These are phyloP conservation scores for Megaleporinus macrocephalus DNA, from an alignment of 2,113 vertebrate species.

Conservation along the genomic window DNA sequence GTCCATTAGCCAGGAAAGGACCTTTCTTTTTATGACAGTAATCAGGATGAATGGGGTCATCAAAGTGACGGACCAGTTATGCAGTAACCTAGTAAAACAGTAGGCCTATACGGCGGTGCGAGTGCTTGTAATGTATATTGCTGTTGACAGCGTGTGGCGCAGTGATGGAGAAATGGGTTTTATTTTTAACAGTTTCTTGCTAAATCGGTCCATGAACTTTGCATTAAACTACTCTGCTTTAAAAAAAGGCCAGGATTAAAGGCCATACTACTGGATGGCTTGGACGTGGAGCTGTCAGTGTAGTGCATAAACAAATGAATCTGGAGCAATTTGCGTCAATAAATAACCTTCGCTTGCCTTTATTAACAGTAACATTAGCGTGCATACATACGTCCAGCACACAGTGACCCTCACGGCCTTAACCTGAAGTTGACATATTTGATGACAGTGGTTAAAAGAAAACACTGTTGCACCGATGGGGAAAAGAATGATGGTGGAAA, in stretches of 20 bases:
- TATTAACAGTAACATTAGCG: neutral
- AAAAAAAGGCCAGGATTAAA: too few relatives aligned
- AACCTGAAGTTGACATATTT: neutral
- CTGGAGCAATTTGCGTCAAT: neutral
- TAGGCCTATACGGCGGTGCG: neutral
- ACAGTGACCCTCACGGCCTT: neutral
- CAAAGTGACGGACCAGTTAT: neutral
- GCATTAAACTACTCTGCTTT: too few relatives aligned
- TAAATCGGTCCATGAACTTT: too few relatives aligned
- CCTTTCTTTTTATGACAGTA: neutral
- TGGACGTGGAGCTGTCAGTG: too few relatives aligned
- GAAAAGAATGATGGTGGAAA: constrained; percentile 14
- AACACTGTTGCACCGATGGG: neutral
- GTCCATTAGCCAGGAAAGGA: neutral
- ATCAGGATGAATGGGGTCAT: neutral
- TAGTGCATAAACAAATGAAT: too few relatives aligned
- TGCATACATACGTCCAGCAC: neutral
- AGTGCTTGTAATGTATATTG: neutral
- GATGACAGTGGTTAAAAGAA: neutral
- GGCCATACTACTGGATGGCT: too few relatives aligned
- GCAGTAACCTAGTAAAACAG: neutral
- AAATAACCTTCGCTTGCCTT: neutral
- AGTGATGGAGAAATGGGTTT: too few relatives aligned
- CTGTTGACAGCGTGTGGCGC: too few relatives aligned
- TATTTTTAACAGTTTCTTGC: too few relatives aligned